Base-by-base conservation (phyloP, 2,113 vertebrate genomes). In the Uria aalge region DNA sequence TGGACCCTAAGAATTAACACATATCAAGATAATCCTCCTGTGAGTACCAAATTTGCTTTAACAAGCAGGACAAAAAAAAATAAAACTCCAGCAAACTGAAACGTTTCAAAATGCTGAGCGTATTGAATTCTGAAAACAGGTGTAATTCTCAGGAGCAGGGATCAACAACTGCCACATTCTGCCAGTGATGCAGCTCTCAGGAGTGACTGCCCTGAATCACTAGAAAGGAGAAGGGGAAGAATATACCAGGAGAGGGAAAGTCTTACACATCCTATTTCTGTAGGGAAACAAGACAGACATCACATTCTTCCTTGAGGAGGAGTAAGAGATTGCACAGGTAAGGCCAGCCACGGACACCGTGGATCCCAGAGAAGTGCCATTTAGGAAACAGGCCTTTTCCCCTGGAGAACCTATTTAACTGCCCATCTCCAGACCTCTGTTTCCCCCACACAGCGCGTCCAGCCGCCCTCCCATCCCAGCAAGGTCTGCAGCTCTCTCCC, bases 291-390 rank as follows among this genome's bases (percentile, higher is more conserved):
- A 62, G 45, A 41, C 0, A 59, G 40, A 80, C 60, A 48, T 40
- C 29, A 27, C 17, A 40, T 29, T 45, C 13, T 13, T 84, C 29
- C 22, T 38, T 9, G 22, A 2, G 3, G 38, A 74, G 10, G 17
- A 56, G 29, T 40, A 45, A 29, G 56, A 83, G 30, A 84, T 60
- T 47, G 5, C 0, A 2, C 21, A 41, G 53, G 73, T 64, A 38
- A 64, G 59, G 55, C 15, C 19, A 23, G 40, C 13, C 53, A 48
- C 26, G 41, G 59, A 5, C 18, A 85, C 6, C 0, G 0, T 0
- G 0, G 50, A 40, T 18, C 19, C 43, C 32, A 0, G 4, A 40
- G 24, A 50, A 19, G 13, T 4, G 20, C 19, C 32, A 21, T 23
- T 40, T 57, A 14, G 23, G 36, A 53, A 62, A 60, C 10, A 23